Evolutionary conservation across 2,888 invertebrate genomes (phyloP).

Genomic region (Escarpia spicata): DNA sequence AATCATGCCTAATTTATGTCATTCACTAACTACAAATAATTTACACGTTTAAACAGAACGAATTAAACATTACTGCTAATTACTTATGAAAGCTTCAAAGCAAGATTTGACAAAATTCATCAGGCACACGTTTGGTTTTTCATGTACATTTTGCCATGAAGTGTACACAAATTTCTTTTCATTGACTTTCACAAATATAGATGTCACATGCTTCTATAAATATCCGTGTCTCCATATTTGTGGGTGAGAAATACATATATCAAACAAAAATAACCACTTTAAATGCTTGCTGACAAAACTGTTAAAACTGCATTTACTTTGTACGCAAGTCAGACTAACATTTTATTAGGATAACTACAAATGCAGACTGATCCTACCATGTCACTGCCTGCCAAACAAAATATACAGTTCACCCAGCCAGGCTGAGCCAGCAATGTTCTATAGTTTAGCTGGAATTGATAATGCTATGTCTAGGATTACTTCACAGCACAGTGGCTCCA

Average conservation of each 20-base stretch:
- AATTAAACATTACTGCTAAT: neutral
- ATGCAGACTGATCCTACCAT: neutral
- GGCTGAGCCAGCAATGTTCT: neutral
- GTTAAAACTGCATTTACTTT: neutral
- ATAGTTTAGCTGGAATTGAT: neutral
- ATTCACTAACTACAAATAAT: neutral
- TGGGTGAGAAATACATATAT: neutral
- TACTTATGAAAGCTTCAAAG: neutral
- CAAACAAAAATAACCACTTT: neutral
- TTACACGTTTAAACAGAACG: neutral
- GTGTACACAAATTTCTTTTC: neutral
- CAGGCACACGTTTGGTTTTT: neutral
- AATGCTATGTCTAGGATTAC: neutral
- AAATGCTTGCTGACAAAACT: neutral
- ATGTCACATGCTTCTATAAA: neutral
- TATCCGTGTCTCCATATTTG: neutral
- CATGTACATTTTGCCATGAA: neutral
- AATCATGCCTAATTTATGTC: neutral
- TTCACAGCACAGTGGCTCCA: neutral
- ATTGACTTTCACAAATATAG: neutral
- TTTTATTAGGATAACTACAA: neutral
- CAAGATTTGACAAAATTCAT: neutral
- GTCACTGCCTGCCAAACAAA: neutral
- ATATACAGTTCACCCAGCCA: slow-evolving; percentile 9
- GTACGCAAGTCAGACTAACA: neutral